A percentile compares a stretch with the other conserved stretches of the same genome.
phyloP scores from a whole-genome alignment of 2,113 vertebrate species.

The Vombatus ursinus region DNA sequence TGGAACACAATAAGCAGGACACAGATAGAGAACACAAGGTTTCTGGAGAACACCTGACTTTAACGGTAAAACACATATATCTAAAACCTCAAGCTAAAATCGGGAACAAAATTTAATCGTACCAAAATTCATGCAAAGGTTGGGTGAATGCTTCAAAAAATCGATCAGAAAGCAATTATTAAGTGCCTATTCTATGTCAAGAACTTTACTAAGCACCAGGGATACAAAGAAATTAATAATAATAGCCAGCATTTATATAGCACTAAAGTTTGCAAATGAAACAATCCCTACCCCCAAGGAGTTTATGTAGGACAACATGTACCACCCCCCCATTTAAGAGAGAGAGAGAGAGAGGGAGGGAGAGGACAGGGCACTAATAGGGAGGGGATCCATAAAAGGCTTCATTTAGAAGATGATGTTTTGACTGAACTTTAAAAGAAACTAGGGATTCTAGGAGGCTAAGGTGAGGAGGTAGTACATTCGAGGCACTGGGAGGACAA shows the following conservation, averaged over 20 bases:
- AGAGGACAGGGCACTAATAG: too few species aligned
- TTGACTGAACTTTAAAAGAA: too few species aligned
- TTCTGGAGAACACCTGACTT: constrained; percentile 16
- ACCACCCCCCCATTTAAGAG: too few species aligned
- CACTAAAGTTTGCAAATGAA: background rate
- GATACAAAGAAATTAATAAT: background rate
- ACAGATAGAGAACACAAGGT: background rate
- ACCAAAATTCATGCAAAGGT: background rate
- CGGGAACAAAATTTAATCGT: background rate
- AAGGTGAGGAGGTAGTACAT: too few species aligned
- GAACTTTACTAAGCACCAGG: background rate
- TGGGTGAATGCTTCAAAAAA: background rate
- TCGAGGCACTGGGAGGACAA: too few species aligned
- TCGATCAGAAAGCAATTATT: background rate
- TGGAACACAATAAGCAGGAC: constrained; percentile 16
- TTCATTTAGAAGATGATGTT: too few species aligned
- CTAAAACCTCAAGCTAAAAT: constrained; percentile 45
- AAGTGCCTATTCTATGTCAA: background rate
- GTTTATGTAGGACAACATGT: too few species aligned
- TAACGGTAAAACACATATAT: background rate
- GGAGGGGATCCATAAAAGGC: too few species aligned
- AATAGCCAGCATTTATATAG: background rate
- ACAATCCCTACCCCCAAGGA: background rate
- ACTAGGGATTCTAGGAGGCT: too few species aligned
- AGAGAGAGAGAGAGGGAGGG: too few species aligned